Percentiles rank a stretch among this genome's conserved stretches.
These are phyloP conservation scores for Nephrotoma appendiculata DNA, from an alignment of 2,888 invertebrate genomes.

Conservation along the genomic window DNA sequence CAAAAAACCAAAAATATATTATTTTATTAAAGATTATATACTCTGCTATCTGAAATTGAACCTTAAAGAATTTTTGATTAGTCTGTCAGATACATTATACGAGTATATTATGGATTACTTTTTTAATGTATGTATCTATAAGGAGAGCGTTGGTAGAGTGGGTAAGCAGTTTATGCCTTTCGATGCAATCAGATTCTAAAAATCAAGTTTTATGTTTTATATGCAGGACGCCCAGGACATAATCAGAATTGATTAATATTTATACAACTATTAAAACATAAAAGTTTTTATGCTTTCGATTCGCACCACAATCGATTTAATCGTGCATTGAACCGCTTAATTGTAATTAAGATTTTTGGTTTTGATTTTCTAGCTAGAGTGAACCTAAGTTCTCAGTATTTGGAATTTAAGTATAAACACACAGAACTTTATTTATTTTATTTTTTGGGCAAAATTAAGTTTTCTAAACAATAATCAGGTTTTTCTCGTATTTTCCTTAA, in stretches of 20 bases:
- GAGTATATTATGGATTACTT: too few species aligned
- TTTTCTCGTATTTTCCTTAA: background rate
- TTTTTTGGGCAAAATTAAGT: background rate
- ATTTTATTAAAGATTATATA: background rate
- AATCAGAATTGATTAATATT: background rate
- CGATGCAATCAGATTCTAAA: background rate
- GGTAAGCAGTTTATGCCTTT: background rate
- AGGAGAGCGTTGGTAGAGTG: background rate
- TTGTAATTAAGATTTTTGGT: background rate
- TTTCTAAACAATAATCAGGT: background rate
- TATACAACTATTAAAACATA: background rate
- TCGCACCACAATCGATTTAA: background rate
- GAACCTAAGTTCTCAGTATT: background rate
- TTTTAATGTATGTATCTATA: too few species aligned
- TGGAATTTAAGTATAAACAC: background rate
- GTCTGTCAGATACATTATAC: background rate
- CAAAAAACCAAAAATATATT: background rate
- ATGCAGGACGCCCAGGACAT: background rate
- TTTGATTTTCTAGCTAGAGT: background rate
- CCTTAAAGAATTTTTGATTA: background rate
- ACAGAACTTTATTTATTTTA: background rate
- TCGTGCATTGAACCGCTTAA: background rate
- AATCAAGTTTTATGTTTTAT: too few species aligned
- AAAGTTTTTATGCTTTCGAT: background rate
- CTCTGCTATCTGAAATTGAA: background rate